Evolutionary conservation across 2,888 invertebrate genomes (phyloP), one percentile per base, ranked within the genome.

Genomic region (Pharmacophagus antenor): DNA sequence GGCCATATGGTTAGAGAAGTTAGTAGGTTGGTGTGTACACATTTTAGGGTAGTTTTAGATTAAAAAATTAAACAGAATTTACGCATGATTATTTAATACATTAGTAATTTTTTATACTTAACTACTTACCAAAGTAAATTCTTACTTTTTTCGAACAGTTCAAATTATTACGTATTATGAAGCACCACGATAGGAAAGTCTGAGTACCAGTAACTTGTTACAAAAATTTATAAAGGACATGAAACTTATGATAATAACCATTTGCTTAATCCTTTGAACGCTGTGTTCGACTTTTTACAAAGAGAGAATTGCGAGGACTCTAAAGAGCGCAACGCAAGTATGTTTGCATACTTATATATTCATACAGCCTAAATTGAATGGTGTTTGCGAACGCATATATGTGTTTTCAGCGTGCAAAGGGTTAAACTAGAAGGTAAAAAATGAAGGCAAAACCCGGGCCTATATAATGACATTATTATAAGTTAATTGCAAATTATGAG

Each of bases 111-210:
- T 5, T 54, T 49, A 25, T 21, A 46, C 20, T 27, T 31, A 31
- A 52, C 22, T 21, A 58, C 37, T 55, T 53, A 31, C 20, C 20
- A 37, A 42, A 41, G 37, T 21, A 18, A 21, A 31, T 54, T 41
- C 25, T 21, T 47, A 49, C 2, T 25, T 42, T 10, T 21, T 22
- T 18, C 15, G 31, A n/a, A 37, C 37, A 15, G 37, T 37, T n/a
- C 37, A 37, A 37, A 37, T 42, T 52, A 52, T 52, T 55, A 52
- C 47, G 58, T 55, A 62, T 62, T 52, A 52, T 31, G 56, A 62
- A 62, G 58, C 58, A 58, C 62, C 58, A 50, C 49, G 27, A 55
- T 25, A 47, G 44, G 37, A 47, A 52, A 52, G 25, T 23, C 17
- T 48, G 48, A 48, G 48, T 48, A 23, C 18, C 48, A 20, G 5